These are phyloP conservation scores for Scalopus aquaticus DNA, from an alignment of 2,113 vertebrate species.

Conservation along the genomic window DNA sequence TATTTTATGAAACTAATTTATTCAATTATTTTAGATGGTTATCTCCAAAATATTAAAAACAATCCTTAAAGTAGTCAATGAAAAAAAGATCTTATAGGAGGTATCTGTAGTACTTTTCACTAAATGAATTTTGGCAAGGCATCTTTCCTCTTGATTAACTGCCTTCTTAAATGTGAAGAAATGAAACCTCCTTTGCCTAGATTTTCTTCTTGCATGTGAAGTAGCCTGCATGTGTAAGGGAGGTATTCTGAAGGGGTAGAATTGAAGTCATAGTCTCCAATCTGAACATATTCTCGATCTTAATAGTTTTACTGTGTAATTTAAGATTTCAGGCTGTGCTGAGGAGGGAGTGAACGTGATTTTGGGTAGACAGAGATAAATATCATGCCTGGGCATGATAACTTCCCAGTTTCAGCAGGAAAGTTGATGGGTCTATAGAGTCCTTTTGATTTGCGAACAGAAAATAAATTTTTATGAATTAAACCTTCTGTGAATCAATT, in stretches of 20 bases:
- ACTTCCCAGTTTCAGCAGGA: conserved; percentile 16
- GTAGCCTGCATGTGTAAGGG: background rate
- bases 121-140: background rate
- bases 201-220: background rate
- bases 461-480: conserved; percentile 12
- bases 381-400: background rate
- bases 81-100: background rate
- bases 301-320: background rate
- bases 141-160: background rate
- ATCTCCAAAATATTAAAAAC: background rate
- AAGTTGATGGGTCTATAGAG: background rate
- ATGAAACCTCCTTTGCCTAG: background rate
- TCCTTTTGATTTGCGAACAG: conserved; percentile 51
- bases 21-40: conserved; percentile 22
- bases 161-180: background rate
- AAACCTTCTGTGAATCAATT: background rate
- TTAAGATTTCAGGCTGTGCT: conserved; percentile 11
- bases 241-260: background rate
- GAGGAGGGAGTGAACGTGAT: background rate
- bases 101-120: background rate
- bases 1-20: background rate
- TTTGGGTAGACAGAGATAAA: conserved; percentile 1
- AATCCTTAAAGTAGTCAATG: background rate
- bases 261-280: background rate
- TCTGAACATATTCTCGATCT: background rate